These are phyloP conservation scores for Buceros bicornis DNA, from an alignment of 2,797 vertebrate species.

Conservation along the genomic window DNA sequence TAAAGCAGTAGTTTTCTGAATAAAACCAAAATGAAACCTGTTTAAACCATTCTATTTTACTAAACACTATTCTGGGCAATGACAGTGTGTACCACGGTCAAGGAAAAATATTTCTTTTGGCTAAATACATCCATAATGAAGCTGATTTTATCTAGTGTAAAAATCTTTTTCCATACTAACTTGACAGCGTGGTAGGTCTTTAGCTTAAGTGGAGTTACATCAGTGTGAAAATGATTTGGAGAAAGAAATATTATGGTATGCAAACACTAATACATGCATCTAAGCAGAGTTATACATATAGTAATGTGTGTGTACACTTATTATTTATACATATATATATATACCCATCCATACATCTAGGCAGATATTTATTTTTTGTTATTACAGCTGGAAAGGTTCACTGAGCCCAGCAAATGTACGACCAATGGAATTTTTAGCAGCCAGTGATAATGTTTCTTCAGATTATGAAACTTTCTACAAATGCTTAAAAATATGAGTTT, in stretches of 20 bases:
- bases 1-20: background rate
- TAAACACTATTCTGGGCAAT: background rate
- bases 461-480: slow-evolving; percentile 55
- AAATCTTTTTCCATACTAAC: background rate
- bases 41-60: background rate
- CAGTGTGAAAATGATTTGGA: background rate
- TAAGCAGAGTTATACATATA: background rate
- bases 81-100: background rate
- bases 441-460: slow-evolving; percentile 12
- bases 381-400: slow-evolving; percentile 10
- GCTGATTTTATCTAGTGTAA: background rate
- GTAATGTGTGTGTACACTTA: background rate
- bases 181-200: background rate
- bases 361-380: background rate
- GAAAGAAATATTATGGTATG: background rate
- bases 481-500: slow-evolving; percentile 28
- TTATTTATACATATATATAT: background rate
- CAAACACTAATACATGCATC: background rate
- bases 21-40: background rate
- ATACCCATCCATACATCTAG: background rate
- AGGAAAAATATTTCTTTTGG: background rate
- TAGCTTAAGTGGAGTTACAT: background rate
- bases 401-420: background rate
- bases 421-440: slow-evolving; percentile 26
- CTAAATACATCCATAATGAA: background rate